Evolutionary conservation across 1,140 invertebrate species (phyloP).

Genomic region (Saxidomus purpurata): DNA sequence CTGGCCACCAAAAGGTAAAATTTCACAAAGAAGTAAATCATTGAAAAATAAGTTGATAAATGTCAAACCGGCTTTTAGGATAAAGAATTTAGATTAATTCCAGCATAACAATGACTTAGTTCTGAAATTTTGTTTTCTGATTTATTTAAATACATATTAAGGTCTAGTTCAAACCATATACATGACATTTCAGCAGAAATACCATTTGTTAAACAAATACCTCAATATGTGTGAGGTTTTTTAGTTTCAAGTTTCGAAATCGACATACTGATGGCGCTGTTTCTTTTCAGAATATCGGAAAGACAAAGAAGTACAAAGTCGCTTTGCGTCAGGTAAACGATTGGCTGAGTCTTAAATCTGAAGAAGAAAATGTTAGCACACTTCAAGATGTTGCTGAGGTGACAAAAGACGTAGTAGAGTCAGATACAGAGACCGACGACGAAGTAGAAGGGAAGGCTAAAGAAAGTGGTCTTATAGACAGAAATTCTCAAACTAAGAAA

Average conservation of each 20-base stretch:
- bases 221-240: no score
- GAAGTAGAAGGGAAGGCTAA: not conserved
- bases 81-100: no score
- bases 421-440: not conserved
- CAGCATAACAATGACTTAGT: no score
- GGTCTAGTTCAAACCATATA: no score
- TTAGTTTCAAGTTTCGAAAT: no score
- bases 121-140: no score
- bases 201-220: no score
- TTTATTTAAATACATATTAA: no score
- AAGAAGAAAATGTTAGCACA: not conserved
- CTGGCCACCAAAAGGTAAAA: slow-evolving; percentile 8
- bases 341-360: not conserved
- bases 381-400: not conserved
- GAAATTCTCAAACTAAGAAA: not conserved
- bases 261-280: no score
- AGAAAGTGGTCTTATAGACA: not conserved
- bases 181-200: no score
- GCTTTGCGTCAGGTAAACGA: slow-evolving; percentile 11
- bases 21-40: not conserved
- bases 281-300: not conserved
- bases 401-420: not conserved
- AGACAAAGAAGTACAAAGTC: slow-evolving; percentile 1
- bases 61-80: no score
- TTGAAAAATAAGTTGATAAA: no score